phyloP scores from a whole-genome alignment of 2,797 vertebrate species.

The Typhlichthys eigenmanni region DNA sequence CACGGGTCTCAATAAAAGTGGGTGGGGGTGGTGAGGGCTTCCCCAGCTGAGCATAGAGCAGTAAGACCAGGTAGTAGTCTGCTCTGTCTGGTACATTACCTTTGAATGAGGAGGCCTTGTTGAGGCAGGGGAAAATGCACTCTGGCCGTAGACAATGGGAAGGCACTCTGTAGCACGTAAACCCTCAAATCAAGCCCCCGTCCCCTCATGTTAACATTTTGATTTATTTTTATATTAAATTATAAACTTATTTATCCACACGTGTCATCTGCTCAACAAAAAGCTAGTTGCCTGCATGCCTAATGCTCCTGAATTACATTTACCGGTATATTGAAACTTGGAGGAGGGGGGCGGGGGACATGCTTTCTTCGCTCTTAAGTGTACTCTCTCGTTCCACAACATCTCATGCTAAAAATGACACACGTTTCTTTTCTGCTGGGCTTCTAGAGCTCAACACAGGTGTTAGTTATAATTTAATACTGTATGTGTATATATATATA shows the following conservation, averaged over 20 bases:
- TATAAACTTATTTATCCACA: constrained; percentile 10
- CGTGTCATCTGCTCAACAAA: constrained; percentile 25
- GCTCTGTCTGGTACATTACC: constrained; percentile 81
- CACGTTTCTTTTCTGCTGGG: not conserved
- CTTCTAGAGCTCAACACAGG: constrained; percentile 1
- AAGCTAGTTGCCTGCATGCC: constrained; percentile 10
- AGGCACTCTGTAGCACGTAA: constrained; percentile 69
- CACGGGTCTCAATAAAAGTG: constrained; percentile 45
- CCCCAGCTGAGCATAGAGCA: constrained; percentile 49
- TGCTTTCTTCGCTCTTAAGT: not conserved
- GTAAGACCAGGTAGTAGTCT: constrained; percentile 69
- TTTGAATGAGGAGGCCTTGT: constrained; percentile 76
- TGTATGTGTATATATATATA: not conserved
- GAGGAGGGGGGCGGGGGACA: not conserved
- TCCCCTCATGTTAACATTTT: constrained; percentile 39
- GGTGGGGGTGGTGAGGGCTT: constrained; percentile 38
- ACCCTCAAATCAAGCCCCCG: constrained; percentile 47
- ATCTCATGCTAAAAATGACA: constrained; percentile 2
- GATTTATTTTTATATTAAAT: constrained; percentile 7
- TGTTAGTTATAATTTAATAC: constrained; percentile 2
- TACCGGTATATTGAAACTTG: constrained; percentile 3
- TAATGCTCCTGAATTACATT: not conserved
- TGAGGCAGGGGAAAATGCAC: constrained; percentile 72
- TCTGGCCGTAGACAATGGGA: constrained; percentile 74
- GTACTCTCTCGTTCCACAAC: not conserved